These are phyloP conservation scores for Drosophila rufa DNA, from an alignment of 1,140 invertebrate species.

Conservation along the genomic window DNA sequence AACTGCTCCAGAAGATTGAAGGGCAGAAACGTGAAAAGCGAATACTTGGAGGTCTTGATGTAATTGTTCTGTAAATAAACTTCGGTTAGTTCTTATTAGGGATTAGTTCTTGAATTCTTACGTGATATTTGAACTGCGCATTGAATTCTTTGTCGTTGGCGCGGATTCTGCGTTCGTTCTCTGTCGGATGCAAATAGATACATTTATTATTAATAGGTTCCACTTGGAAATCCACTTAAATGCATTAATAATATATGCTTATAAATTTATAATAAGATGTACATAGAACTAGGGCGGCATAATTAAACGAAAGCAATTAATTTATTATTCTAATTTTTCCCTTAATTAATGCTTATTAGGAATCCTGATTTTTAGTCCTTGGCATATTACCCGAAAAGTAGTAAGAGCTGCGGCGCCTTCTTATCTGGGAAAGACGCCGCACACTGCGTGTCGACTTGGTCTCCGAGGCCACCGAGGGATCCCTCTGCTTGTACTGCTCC, in stretches of 20 bases:
- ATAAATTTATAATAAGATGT: too few species aligned
- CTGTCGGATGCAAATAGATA: constrained; percentile 36
- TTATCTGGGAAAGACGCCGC: constrained; percentile 73
- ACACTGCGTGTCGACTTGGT: constrained; percentile 55
- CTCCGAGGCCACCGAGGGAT: constrained; percentile 36
- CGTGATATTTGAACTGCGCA: constrained; percentile 98
- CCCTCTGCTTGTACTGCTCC: constrained; percentile 44
- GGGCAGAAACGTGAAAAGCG: constrained; percentile 96
- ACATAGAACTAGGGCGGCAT: too few species aligned
- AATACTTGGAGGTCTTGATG: constrained; percentile 99
- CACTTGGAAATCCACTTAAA: background rate
- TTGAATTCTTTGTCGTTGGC: constrained; percentile 98
- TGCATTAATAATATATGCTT: too few species aligned
- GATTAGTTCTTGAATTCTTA: constrained; percentile 87
- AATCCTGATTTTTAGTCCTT: too few species aligned
- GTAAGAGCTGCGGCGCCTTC: constrained; percentile 78
- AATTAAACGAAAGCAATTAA: background rate
- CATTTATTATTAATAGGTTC: background rate
- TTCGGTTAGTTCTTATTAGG: constrained; percentile 11
- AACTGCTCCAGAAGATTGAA: constrained; percentile 98
- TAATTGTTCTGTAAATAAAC: constrained; percentile 95
- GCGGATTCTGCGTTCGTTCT: constrained; percentile 92
- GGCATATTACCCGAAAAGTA: constrained; percentile 76
- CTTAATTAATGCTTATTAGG: background rate
- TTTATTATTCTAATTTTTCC: background rate